Conservation (phyloP, 2,113 vertebrate species). For the Sander lucioperca region DNA sequence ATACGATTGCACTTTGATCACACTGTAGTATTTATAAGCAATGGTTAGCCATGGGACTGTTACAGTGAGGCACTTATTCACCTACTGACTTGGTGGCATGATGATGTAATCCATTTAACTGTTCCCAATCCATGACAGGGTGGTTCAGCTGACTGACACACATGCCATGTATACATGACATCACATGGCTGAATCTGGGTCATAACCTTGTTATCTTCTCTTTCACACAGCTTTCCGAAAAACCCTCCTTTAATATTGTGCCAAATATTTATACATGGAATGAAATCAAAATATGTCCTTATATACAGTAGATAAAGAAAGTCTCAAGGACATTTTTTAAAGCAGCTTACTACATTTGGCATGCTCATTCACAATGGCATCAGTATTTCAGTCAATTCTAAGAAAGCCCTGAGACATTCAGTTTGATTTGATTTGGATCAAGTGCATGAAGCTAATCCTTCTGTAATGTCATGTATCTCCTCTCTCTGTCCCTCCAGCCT, state of each 20-base stretch:
- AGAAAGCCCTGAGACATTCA: not conserved
- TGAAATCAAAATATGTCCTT: conserved; percentile 44
- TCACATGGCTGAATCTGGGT: conserved; percentile 46
- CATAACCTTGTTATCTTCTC: conserved; percentile 58
- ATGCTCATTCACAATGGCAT: not conserved
- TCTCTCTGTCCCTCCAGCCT: conserved; percentile 85
- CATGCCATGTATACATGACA: conserved; percentile 15
- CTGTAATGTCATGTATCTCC: conserved; percentile 5
- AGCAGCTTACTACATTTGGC: conserved; percentile 12
- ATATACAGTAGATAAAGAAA: not conserved
- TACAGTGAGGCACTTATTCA: not conserved
- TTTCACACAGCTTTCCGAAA: conserved; percentile 26
- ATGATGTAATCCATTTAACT: conserved; percentile 44
- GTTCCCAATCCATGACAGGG: conserved; percentile 21
- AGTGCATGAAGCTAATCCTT: not conserved
- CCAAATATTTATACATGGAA: conserved; percentile 28
- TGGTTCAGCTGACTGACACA: conserved; percentile 34
- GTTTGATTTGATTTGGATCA: conserved; percentile 7
- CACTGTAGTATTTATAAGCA: conserved; percentile 33
- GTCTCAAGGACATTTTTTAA: not conserved
- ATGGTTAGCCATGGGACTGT: conserved; percentile 1
- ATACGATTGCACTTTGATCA: no score
- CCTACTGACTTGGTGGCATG: conserved; percentile 31
- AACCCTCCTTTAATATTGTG: conserved; percentile 40
- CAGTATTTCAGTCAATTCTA: not conserved